Base-by-base conservation (phyloP, 2,888 invertebrate species). In the Drosophila algonquin region DNA sequence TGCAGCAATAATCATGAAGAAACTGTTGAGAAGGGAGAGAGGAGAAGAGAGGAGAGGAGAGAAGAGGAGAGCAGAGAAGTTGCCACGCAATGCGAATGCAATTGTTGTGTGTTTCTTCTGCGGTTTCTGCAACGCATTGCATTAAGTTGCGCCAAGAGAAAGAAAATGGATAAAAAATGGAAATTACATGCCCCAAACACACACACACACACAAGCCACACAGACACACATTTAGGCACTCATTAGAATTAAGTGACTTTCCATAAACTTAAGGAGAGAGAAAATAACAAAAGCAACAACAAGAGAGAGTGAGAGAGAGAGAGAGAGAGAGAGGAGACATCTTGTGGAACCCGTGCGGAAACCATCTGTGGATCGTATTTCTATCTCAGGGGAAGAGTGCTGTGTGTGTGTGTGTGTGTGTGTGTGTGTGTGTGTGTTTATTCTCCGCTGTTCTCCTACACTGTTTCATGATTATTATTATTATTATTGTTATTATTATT, bases 171-270 rank as follows among this genome's bases (percentile, higher is more conserved):
- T 40, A 40, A 40, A 89, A 86, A 89, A 89, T 90, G 89, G 86
- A 89, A 89, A 89, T 89, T 81, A 87, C 86, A 89, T 84, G 87
- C 87, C 77, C 70, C 77, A 57, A 48, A 74, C 55, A 68, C 59
- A 63, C 63, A 59, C 64, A 63, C 63, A 59, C 64, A 24, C 55
- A 65, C 56, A 63, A 18, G 47, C 54, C 63, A 59, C 64, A 67
- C 40, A 44, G 55, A 59, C 32, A 59, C 55, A 50, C 18, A 52
- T 18, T 40, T 9, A 46, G 16, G 44, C 71, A 74, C 86, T 76
- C 82, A 85, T 85, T 89, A 89, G 89, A 90, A 90, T 89, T 89
- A 89, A 89, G 90, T 90, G 89, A 89, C 90, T 89, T 87, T 81
- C 89, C 89, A 90, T 89, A n/a, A n/a, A n/a, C n/a, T n/a, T n/a